Conservation (phyloP, 2,888 invertebrate genomes). For the Taenaris catops region DNA sequence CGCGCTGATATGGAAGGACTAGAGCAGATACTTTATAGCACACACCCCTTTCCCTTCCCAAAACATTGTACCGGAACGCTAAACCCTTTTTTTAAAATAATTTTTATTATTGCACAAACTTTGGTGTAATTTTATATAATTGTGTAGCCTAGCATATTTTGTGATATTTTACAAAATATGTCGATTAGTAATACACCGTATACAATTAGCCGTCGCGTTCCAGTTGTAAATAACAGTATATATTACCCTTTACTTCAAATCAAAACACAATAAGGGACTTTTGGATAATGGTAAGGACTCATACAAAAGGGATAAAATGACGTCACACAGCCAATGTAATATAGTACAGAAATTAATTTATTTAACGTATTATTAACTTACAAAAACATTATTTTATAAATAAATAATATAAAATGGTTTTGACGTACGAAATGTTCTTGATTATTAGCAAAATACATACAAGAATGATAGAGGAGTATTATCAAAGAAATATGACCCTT, state of each 20-base stretch:
- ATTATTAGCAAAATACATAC: constrained; percentile 48
- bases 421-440: constrained; percentile 52
- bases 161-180: too few species aligned
- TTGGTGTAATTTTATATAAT: too few species aligned
- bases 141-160: too few species aligned
- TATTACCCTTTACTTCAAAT: neutral
- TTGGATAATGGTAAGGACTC: constrained; percentile 15
- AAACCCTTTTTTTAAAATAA: too few species aligned
- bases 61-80: too few species aligned
- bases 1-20: too few species aligned
- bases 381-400: constrained; percentile 64
- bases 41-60: too few species aligned
- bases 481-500: constrained; percentile 15
- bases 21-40: too few species aligned
- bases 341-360: constrained; percentile 74
- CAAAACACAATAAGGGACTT: neutral
- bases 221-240: too few species aligned
- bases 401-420: constrained; percentile 55
- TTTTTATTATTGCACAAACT: too few species aligned
- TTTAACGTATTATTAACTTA: constrained; percentile 69
- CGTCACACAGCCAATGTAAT: constrained; percentile 40
- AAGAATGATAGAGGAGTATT: constrained; percentile 23
- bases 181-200: too few species aligned
- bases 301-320: constrained; percentile 38
- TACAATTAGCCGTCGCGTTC: too few species aligned